Base-by-base conservation (phyloP, 2,113 vertebrate genomes). In the Microcebus jonahi region DNA sequence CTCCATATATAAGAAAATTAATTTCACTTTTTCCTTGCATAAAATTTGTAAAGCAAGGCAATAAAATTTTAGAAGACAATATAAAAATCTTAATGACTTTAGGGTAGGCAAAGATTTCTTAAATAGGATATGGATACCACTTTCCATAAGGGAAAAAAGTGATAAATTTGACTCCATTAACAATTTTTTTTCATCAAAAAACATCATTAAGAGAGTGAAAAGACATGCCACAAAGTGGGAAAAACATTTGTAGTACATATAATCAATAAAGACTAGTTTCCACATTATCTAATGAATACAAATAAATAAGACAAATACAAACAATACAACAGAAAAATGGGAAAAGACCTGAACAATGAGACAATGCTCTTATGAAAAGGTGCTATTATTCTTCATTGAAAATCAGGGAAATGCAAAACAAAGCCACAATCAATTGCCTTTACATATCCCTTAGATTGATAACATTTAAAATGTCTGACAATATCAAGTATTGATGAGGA, bases 21-120 rank as follows among this genome's bases (percentile, higher is more conserved):
- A 68, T 29, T 65, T 82, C 36, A 92, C 55, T 65, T 81, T 25
- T 77, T 4, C 18, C 83, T 85, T 71, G 68, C 89, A 88, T 4
- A 39, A 88, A 59, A 70, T 93, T 68, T 88, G 25, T 59, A 89
- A 89, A 88, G n/a, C 27, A 88, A 96, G 89, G 71, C 65, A 75
- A 87, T 39, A 89, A 57, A 87, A 59, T 42, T 77, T 96, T 90
- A 86, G 57, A 68, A 93, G 25, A 73, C 65, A 94, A 42, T 57
- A 34, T 68, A 77, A 31, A n/a, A 84, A 65, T 76, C n/a, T 68
- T 77, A 84, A 77, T 75, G 20, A 63, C 5, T 4, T 67, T 73
- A 65, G 48, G 67, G 34, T 45, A 90, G 55, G 45, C 91, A 63
- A 79, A 91, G 27, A 42, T 65, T 76, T 70, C 36, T 90, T 75